phyloP scores from a whole-genome alignment of 2,888 invertebrate genomes.

The Lasiommata megera region DNA sequence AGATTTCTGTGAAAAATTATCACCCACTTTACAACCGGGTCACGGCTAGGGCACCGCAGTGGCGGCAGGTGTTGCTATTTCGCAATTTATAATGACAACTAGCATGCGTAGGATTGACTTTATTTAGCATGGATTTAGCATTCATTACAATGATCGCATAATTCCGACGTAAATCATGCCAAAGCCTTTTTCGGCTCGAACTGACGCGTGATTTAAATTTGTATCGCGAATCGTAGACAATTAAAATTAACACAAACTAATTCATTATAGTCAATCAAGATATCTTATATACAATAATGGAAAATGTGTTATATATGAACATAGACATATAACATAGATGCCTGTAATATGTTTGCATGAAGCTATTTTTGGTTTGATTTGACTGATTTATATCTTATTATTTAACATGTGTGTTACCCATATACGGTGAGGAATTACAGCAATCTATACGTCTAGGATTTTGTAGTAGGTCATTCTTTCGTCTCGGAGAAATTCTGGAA shows the following conservation, averaged over 20 bases:
- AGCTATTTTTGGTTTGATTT: no score
- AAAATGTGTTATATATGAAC: no score
- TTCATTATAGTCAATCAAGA: not conserved
- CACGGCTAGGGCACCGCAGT: conserved; percentile 7
- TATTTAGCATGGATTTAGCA: conserved; percentile 29
- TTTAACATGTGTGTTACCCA: no score
- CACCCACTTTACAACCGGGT: not conserved
- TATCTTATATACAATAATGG: not conserved
- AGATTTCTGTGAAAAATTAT: no score
- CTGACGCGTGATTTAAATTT: not conserved
- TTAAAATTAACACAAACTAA: not conserved
- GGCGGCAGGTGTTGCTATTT: conserved; percentile 33
- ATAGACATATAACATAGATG: no score
- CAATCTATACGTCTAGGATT: no score
- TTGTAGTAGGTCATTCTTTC: no score
- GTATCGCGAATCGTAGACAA: not conserved
- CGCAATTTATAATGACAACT: conserved; percentile 31
- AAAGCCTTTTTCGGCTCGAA: conserved; percentile 16
- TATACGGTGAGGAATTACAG: no score
- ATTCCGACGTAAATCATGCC: conserved; percentile 30
- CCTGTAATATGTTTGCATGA: no score
- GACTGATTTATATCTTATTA: no score
- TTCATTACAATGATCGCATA: conserved; percentile 29
- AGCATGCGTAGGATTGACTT: conserved; percentile 37
- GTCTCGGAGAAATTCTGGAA: no score